Evolutionary conservation across 1,140 invertebrate species (phyloP), one percentile per base, ranked within the genome.

Genomic region (Mya arenaria): DNA sequence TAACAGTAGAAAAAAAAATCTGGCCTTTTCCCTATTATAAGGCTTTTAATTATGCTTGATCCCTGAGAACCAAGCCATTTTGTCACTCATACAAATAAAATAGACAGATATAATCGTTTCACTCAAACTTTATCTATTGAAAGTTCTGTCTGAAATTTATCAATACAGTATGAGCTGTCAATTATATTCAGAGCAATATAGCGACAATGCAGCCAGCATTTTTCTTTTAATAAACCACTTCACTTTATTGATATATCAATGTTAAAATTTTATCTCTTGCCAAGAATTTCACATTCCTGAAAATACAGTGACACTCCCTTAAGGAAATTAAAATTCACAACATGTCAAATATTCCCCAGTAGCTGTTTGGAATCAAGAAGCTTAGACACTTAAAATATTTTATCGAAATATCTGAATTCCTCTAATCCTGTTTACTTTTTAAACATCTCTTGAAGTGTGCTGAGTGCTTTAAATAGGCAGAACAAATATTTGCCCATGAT

Each of bases 401-500:
- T 44, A 19, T 44, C 10, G 19, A 44, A 10, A 10, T 10, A 19
- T 44, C 19, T 44, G 41, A 44, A 44, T 44, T 10, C 19, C n/a
- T n/a, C n/a, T n/a, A n/a, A 44, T 10, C 41, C 10, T 44, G 41
- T 44, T 44, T 44, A 44, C 41, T 10, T 10, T 10, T 44, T 44
- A 44, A 44, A 44, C 41, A 44, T 10, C 41, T 44, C 10, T 44
- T 44, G 19, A 44, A 19, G 10, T 10, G 41, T 44, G 10, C 19
- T 44, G 10, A 44, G 41, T 44, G 41, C 41, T 44, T 44, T 19
- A 10, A 44, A 44, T 44, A 10, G 56, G 56, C 56, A 60, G 23
- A 60, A 30, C 28, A 60, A 60, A 60, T 60, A 60, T 60, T 60
- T 60, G 56, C 8, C 25, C 8, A 60, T 15, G 56, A n/a, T 60